Conservation (phyloP, 2,797 vertebrate genomes). For the Schizopygopsis pylzovi region DNA sequence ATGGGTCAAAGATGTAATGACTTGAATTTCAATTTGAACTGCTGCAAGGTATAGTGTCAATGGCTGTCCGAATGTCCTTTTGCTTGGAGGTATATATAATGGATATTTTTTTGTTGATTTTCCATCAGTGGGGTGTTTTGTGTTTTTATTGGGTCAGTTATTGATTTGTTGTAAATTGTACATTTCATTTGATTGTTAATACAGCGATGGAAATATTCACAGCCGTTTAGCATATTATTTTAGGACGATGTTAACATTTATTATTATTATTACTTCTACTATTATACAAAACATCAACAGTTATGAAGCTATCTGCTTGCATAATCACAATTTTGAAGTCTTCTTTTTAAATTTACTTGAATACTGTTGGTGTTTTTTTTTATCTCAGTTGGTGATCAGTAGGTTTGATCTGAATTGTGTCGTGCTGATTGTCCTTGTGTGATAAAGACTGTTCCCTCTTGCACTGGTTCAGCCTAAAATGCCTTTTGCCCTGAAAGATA, state of each 20-base stretch:
- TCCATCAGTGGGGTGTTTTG: slow-evolving; percentile 60
- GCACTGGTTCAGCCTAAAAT: slow-evolving; percentile 76
- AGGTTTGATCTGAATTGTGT: slow-evolving; percentile 64
- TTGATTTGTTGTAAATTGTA: slow-evolving; percentile 63
- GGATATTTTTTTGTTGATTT: slow-evolving; percentile 62
- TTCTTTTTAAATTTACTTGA: slow-evolving; percentile 74
- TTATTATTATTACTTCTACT: slow-evolving; percentile 51
- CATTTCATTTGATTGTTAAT: slow-evolving; percentile 54
- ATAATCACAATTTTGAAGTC: slow-evolving; percentile 60
- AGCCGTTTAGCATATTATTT: slow-evolving; percentile 69
- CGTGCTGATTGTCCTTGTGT: slow-evolving; percentile 65
- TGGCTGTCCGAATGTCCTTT: slow-evolving; percentile 62
- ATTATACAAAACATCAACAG: slow-evolving; percentile 54
- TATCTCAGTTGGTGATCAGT: slow-evolving; percentile 61
- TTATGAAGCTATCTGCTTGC: slow-evolving; percentile 54
- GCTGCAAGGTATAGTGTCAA: slow-evolving; percentile 60
- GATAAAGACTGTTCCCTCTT: slow-evolving; percentile 67
- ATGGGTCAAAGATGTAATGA: slow-evolving; percentile 64
- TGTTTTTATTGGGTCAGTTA: slow-evolving; percentile 51
- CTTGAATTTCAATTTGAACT: slow-evolving; percentile 79
- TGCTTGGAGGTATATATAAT: slow-evolving; percentile 52
- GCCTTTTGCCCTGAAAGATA: slow-evolving; percentile 72
- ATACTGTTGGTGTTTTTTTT: slow-evolving; percentile 64
- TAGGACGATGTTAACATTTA: slow-evolving; percentile 53
- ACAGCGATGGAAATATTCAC: slow-evolving; percentile 64